phyloP scores from a whole-genome alignment of 2,113 vertebrate species.

The Microtus montanus region DNA sequence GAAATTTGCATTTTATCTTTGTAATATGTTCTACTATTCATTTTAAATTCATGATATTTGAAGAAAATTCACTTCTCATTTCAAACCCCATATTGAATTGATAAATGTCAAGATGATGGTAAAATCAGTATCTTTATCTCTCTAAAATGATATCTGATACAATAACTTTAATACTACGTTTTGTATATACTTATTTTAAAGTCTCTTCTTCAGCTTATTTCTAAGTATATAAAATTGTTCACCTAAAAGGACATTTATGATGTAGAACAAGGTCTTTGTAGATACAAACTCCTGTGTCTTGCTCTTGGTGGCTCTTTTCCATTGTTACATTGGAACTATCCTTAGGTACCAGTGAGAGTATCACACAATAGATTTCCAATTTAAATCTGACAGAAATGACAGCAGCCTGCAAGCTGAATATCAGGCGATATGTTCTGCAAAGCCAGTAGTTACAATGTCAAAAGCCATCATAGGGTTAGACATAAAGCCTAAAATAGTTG shows the following conservation, averaged over 20 bases:
- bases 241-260: neutral
- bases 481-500: neutral
- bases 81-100: neutral
- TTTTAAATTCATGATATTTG: neutral
- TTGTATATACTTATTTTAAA: slow-evolving; percentile 6
- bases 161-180: neutral
- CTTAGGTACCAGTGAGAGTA: neutral
- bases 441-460: neutral
- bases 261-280: neutral
- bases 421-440: slow-evolving; percentile 17
- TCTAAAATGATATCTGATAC: neutral
- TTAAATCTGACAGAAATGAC: neutral
- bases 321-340: neutral
- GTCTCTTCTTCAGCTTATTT: neutral
- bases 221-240: neutral
- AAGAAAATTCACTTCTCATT: neutral
- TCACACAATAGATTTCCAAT: neutral
- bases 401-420: neutral
- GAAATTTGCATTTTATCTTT: slow-evolving; percentile 31
- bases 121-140: slow-evolving; percentile 35
- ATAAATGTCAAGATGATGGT: neutral
- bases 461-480: neutral
- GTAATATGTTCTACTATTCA: neutral
- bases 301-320: neutral
- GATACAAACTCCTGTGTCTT: neutral